Percentiles rank a stretch among this genome's conserved stretches.
phyloP scores from a whole-genome alignment of 1,140 invertebrate species.

The Zophobas morio region DNA sequence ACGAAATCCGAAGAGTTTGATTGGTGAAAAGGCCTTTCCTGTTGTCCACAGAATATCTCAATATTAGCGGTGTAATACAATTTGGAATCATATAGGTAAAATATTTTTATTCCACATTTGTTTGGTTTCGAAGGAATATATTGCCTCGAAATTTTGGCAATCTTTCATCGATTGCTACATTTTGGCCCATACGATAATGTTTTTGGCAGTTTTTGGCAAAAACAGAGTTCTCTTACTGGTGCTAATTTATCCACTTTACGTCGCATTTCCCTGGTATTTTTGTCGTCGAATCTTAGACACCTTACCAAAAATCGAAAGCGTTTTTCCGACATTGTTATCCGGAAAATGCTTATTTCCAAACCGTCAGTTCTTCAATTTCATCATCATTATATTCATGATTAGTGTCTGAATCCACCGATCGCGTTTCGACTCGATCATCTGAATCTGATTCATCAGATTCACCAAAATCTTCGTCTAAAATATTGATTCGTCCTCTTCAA shows the following conservation, averaged over 20 bases:
- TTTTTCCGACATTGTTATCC: slow-evolving; percentile 60
- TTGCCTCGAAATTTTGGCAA: too few relatives aligned
- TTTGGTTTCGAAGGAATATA: too few relatives aligned
- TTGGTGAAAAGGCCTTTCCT: too few relatives aligned
- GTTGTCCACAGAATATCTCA: too few relatives aligned
- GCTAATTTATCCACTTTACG: slow-evolving; percentile 60
- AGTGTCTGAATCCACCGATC: slow-evolving; percentile 38
- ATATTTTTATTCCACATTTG: too few relatives aligned
- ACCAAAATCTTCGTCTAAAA: slow-evolving; percentile 33
- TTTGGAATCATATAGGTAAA: too few relatives aligned
- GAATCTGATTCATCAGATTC: slow-evolving; percentile 48
- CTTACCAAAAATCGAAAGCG: slow-evolving; percentile 61
- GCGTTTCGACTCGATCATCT: slow-evolving; percentile 48
- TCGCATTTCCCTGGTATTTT: slow-evolving; percentile 16
- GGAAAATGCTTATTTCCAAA: slow-evolving; percentile 61
- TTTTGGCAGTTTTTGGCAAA: slow-evolving; percentile 63
- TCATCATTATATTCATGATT: slow-evolving; percentile 43
- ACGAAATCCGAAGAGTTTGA: too few relatives aligned
- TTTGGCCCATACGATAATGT: slow-evolving; percentile 49
- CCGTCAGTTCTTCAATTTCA: slow-evolving; percentile 53
- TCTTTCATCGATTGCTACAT: slow-evolving; percentile 65
- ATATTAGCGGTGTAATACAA: too few relatives aligned
- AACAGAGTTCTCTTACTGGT: slow-evolving; percentile 55
- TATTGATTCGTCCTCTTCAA: slow-evolving; percentile 6
- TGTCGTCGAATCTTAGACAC: slow-evolving; percentile 28